Conservation (phyloP, 2,888 invertebrate genomes). For the Orthonevra nobilis region DNA sequence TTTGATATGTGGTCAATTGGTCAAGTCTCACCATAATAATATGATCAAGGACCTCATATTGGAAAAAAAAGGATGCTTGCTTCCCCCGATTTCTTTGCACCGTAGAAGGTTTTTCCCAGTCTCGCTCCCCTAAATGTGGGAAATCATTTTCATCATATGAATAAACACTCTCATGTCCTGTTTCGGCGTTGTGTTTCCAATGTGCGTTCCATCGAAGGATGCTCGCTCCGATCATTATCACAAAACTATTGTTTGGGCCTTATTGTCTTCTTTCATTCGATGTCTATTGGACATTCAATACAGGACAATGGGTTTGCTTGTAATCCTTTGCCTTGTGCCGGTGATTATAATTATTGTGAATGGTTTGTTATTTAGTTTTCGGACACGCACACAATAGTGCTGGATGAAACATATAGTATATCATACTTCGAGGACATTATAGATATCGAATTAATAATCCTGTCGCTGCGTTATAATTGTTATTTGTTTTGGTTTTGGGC, state of each 20-base stretch:
- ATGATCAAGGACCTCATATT: conserved; percentile 41
- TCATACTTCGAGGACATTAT: too few species aligned
- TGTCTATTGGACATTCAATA: conserved; percentile 37
- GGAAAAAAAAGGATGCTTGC: conserved; percentile 19
- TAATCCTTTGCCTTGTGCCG: conserved; percentile 64
- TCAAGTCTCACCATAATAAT: conserved; percentile 27
- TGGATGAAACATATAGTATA: conserved; percentile 56
- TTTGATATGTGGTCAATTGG: conserved; percentile 59
- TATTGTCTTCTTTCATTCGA: conserved; percentile 52
- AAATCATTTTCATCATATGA: conserved; percentile 56
- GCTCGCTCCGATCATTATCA: conserved; percentile 38
- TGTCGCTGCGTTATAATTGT: conserved; percentile 64
- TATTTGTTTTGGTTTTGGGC: conserved; percentile 42
- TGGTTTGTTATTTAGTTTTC: conserved; percentile 57
- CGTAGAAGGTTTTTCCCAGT: too few species aligned
- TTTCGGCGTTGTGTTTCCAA: too few species aligned
- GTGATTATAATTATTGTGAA: conserved; percentile 43
- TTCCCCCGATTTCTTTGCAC: conserved; percentile 31
- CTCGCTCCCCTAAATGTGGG: conserved; percentile 46
- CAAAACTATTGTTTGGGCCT: conserved; percentile 53
- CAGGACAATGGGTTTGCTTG: conserved; percentile 40
- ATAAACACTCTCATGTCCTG: neutral
- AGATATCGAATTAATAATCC: conserved; percentile 62
- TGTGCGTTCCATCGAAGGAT: conserved; percentile 26
- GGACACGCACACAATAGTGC: neutral